phyloP scores from a whole-genome alignment of 2,113 vertebrate genomes.

The Saccopteryx leptura region DNA sequence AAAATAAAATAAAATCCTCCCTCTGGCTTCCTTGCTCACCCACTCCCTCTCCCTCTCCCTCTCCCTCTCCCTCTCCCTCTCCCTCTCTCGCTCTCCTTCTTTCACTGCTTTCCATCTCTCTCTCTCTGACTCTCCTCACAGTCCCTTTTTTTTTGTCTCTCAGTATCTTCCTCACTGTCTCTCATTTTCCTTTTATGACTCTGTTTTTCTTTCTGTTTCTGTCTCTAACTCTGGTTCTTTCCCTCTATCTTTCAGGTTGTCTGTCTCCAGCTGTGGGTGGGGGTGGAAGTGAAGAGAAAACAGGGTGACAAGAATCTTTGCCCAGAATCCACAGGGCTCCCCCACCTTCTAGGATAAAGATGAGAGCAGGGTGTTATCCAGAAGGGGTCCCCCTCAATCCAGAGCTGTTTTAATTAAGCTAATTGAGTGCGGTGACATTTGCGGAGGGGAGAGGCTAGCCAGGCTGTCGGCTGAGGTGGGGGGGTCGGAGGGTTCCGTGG shows the following conservation, averaged over 20 bases:
- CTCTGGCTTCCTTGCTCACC: slow-evolving; percentile 75
- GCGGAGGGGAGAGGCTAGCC: slow-evolving; percentile 76
- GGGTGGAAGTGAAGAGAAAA: neutral
- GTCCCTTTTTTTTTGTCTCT: slow-evolving; percentile 41
- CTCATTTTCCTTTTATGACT: slow-evolving; percentile 16
- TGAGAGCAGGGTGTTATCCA: slow-evolving; percentile 63
- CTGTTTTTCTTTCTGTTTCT: neutral
- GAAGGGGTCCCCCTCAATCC: neutral
- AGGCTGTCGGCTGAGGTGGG: slow-evolving; percentile 45
- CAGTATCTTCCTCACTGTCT: slow-evolving; percentile 44
- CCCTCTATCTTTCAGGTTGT: neutral
- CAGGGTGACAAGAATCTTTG: neutral
- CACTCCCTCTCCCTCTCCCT: neutral
- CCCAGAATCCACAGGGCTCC: neutral
- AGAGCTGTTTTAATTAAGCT: slow-evolving; percentile 82
- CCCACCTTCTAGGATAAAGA: neutral
- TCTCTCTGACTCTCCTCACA: neutral
- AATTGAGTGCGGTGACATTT: slow-evolving; percentile 84
- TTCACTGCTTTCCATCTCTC: neutral
- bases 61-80: neutral
- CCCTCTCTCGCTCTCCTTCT: neutral
- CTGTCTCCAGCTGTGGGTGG: neutral
- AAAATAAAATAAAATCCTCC: slow-evolving; percentile 81
- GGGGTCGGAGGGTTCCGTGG: neutral
- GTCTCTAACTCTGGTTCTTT: neutral